Conservation (phyloP, 2,113 vertebrate genomes). For the Ciconia maguari region DNA sequence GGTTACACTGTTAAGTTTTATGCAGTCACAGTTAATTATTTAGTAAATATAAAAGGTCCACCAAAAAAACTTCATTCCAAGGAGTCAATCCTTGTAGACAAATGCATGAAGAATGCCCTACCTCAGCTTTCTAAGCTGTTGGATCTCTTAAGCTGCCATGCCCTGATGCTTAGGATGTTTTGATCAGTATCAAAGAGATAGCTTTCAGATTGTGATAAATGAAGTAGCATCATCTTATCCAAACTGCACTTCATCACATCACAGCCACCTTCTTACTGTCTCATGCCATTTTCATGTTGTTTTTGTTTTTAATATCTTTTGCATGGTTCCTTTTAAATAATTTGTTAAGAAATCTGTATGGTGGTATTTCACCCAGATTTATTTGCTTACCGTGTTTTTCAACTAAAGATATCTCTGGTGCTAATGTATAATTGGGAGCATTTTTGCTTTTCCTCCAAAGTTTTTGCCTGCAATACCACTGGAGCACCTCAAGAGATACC, state of each 20-base stretch:
- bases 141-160: background rate
- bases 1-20: background rate
- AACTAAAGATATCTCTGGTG: slow-evolving; percentile 21
- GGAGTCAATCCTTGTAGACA: background rate
- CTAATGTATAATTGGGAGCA: background rate
- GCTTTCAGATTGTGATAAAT: background rate
- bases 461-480: background rate
- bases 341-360: background rate
- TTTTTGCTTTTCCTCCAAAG: slow-evolving; percentile 9
- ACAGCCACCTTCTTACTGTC: background rate
- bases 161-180: background rate
- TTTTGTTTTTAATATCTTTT: slow-evolving; percentile 16
- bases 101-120: background rate
- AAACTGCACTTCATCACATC: background rate
- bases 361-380: slow-evolving; percentile 11
- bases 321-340: background rate
- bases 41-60: background rate
- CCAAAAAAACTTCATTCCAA: background rate
- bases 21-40: background rate
- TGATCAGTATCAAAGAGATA: background rate
- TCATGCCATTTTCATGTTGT: background rate
- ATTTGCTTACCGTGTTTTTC: background rate
- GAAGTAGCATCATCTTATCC: background rate
- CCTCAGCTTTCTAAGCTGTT: background rate
- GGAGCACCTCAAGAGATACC: slow-evolving; percentile 30